Base-by-base conservation (phyloP, 1,140 invertebrate species). In the Drosophila repletoides region DNA sequence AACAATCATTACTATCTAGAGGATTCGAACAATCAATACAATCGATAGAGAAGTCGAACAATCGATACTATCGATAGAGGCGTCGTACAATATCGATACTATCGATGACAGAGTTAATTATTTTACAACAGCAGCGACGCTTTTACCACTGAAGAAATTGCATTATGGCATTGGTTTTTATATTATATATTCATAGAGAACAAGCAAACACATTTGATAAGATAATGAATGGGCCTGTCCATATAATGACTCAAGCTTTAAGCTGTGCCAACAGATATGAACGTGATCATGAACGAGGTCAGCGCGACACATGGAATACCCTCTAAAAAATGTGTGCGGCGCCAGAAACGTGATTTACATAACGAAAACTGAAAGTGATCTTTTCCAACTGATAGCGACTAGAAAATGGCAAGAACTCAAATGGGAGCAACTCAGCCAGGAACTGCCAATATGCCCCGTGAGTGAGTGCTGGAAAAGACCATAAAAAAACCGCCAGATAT, bases 171-270 rank as follows among this genome's bases (percentile, higher is more conserved):
- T 41, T 49, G 41, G n/a, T 1, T 58, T 46, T 49, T 22, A 31
- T 65, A n/a, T n/a, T n/a, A n/a, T 65, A 22, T 48, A 46, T 45
- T 38, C 19, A 10, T n/a, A n/a, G n/a, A n/a, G 29, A 15, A 36
- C 33, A 15, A 49, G 31, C 45, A 41, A 58, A 70, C 45, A 56
- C 48, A 40, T 38, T 49, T 45, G 69, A 72, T 72, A 72, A 72
- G 69, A 72, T 68, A 72, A 24, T 55, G 36, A 22, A 17, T 12
- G 15, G 31, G 49, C 7, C 51, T 60, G 31, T 67, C 43, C 24
- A 71, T 34, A 60, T 43, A 56, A 45, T 52, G 51, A 74, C 28
- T 51, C 53, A 74, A 40, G 14, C 56, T 43, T 14, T 12, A 29
- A 38, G 66, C 17, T 55, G 31, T 63, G 70, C 38, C 48, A 19